phyloP scores from a whole-genome alignment of 2,888 invertebrate species.

The Tetropium fuscum region DNA sequence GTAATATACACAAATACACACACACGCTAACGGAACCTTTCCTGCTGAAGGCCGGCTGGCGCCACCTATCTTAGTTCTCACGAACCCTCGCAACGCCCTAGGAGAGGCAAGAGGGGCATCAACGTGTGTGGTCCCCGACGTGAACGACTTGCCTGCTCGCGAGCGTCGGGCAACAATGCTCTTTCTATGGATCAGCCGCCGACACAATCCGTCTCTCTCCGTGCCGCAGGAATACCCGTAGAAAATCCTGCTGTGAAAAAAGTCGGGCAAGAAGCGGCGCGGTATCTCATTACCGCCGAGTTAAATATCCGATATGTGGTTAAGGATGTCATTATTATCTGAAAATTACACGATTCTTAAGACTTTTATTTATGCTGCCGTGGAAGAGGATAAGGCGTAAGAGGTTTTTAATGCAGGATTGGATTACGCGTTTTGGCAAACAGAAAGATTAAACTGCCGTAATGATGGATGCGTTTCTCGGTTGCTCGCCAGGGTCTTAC shows the following conservation, averaged over 20 bases:
- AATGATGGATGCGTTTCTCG: no score
- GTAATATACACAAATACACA: no score
- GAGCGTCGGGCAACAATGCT: constrained; percentile 60
- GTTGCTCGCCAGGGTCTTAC: no score
- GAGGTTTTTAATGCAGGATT: no score
- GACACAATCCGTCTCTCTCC: constrained; percentile 18
- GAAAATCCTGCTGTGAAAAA: constrained; percentile 42
- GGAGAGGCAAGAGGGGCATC: constrained; percentile 46
- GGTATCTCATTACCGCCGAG: constrained; percentile 46
- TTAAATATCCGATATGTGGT: constrained; percentile 42
- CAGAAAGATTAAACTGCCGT: no score
- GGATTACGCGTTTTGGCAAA: no score
- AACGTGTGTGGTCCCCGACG: constrained; percentile 65
- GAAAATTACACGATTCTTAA: no score
- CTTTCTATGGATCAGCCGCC: constrained; percentile 38
- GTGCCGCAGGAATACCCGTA: constrained; percentile 28
- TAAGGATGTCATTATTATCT: constrained; percentile 45
- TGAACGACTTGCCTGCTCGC: constrained; percentile 62
- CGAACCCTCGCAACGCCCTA: constrained; percentile 36
- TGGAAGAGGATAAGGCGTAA: no score
- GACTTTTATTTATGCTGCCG: no score
- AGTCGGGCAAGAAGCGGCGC: constrained; percentile 41
- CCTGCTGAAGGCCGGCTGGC: constrained; percentile 30
- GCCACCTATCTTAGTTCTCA: constrained; percentile 49
- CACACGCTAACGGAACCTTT: no score